These are phyloP conservation scores for Papilio machaon DNA, from an alignment of 1,140 invertebrate species.

Conservation along the genomic window DNA sequence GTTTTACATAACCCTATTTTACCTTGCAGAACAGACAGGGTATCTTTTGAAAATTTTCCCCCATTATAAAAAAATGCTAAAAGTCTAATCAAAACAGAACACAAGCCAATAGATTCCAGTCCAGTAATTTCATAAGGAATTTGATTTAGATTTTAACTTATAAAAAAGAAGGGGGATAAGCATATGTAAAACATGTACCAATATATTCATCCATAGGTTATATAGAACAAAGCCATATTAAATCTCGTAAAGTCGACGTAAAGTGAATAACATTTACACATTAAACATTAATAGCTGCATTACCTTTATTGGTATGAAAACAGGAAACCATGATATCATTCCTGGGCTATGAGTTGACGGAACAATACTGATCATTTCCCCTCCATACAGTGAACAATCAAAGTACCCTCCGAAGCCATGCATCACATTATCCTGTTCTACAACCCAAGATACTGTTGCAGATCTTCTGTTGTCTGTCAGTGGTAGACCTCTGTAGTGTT, in stretches of 20 bases:
- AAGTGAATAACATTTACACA: no score
- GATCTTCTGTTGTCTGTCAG: slow-evolving; percentile 90
- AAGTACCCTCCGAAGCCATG: slow-evolving; percentile 99
- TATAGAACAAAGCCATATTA: not conserved
- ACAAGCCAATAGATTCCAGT: no score
- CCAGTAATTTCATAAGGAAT: no score
- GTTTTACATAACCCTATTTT: no score
- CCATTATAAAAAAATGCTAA: no score
- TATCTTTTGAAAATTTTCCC: no score
- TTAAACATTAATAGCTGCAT: not conserved
- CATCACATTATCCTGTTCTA: slow-evolving; percentile 88
- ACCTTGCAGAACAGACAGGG: no score
- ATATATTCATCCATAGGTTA: not conserved
- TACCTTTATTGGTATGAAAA: slow-evolving; percentile 95
- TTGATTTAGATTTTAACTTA: no score
- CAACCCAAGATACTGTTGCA: slow-evolving; percentile 86
- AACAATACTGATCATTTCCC: slow-evolving; percentile 94
- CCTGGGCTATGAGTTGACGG: slow-evolving; percentile 93
- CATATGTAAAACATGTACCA: no score
- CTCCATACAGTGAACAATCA: slow-evolving; percentile 92
- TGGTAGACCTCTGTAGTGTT: slow-evolving; percentile 85
- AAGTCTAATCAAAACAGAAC: no score
- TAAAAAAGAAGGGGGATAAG: no score
- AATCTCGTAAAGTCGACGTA: no score
- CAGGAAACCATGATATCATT: slow-evolving; percentile 99